Evolutionary conservation across 2,113 vertebrate species (phyloP), one percentile per base, ranked within the genome.

Genomic region (Tangachromis dhanisi): DNA sequence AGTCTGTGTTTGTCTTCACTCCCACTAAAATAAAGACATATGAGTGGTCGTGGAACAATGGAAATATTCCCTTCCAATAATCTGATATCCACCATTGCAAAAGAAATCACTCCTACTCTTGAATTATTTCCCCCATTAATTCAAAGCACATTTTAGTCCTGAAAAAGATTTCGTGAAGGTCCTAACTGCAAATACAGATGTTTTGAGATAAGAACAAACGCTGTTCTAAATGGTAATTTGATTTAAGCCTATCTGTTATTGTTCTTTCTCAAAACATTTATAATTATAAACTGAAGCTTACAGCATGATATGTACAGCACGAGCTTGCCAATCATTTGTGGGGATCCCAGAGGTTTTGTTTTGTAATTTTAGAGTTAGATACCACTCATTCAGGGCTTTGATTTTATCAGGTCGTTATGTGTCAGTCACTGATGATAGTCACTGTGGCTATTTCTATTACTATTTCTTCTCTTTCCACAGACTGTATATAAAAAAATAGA

Each of bases 81-180:
- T 68, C 71, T 33, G 29, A 89, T 51, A 38, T 87, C 82, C 24
- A 42, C 26, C 63, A 85, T 92, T 92, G 85, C 61, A 54, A 83
- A 87, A 87, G n/a, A 81, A 73, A 86, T 89, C 76, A 81, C 88
- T 57, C 84, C 87, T 13, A 79, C 83, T 49, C 63, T 24, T 51
- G 8, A 81, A 24, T 47, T 10, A 53, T 51, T 53, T 31, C 29
- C 47, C 33, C 47, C 24, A 21, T 68, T 57, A 49, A 68, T 31
- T 42, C 31, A 45, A 81, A 86, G 33, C 38, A 61, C 59, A 53
- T 79, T 83, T 66, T 8, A 35, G 29, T 26, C 6, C 21, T 59
- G 54, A 38, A 59, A 81, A n/a, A 10, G 81, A 47, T 68, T 68
- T 66, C 1, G 11, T 12, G 33, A 26, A 68, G n/a, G 45, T 68